Evolutionary conservation across 2,113 vertebrate genomes (phyloP).

Genomic region (Macaca nemestrina): DNA sequence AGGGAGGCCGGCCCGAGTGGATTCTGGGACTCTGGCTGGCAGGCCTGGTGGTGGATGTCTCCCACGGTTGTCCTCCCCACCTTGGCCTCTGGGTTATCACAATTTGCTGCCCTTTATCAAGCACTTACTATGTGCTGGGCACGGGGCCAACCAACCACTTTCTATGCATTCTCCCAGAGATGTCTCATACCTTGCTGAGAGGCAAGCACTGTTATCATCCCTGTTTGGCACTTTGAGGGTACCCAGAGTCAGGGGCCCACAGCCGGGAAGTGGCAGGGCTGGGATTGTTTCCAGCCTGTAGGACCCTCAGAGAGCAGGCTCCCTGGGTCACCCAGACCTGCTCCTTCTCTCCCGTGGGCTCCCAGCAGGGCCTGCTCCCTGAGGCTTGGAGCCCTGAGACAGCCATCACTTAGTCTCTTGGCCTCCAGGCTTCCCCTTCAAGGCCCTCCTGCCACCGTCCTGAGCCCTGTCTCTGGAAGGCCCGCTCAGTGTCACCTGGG

Average conservation of each 20-base stretch:
- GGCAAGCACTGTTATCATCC: background rate
- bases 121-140: background rate
- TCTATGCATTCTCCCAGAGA: background rate
- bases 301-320: background rate
- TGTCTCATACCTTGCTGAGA: background rate
- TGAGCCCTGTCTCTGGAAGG: background rate
- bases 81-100: accelerated
- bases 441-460: background rate
- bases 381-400: background rate
- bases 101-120: background rate
- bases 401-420: background rate
- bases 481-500: background rate
- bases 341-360: background rate
- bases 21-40: background rate
- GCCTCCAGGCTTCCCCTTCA: background rate
- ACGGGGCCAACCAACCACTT: background rate
- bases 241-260: background rate
- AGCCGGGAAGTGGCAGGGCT: background rate
- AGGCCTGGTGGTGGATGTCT: background rate
- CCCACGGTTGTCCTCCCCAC: background rate
- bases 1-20: background rate
- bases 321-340: background rate
- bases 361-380: background rate
- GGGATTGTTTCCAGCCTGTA: background rate
- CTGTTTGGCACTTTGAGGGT: background rate